Evolutionary conservation across 1,140 invertebrate genomes (phyloP), one percentile per base, ranked within the genome.

Genomic region (Wasmannia auropunctata): DNA sequence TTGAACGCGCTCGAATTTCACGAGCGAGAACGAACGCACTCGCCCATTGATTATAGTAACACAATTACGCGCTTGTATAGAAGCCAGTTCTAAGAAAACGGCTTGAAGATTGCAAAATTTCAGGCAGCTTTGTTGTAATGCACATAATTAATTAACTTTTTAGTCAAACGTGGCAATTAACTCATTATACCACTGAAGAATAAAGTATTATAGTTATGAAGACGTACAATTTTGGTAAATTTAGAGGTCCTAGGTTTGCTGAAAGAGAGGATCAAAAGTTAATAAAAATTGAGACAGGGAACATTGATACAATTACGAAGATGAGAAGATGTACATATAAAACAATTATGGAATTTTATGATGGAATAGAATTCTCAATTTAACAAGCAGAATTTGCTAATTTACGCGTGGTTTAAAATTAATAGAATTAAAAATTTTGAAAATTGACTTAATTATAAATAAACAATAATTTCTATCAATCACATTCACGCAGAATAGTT

Each of bases 61-160:
- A 58, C 76, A 88, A 88, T 88, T 88, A 79, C 37, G 67, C 25
- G 51, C 37, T 31, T 72, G 65, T 81, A 74, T 56, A 74, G 65
- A 69, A 72, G 58, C 65, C 34, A 14, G 34, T 40, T 56, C 34
- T 43, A 28, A n/a, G 79, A 83, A 58, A 83, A 43, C 37, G 22
- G 51, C 79, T 83, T 25, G 40, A 74, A 83, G 79, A 83, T 83
- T 74, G 51, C 40, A 46, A 83, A 83, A 74, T 56, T 83, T 80
- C 56, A 56, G 51, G 54, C 46, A 28, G 79, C 67, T 60, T 25
- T 0, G 19, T 60, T 58, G 28, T 54, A 56, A 34, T 28, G 22
- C 56, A 19, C 54, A 43, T 83, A 72, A 80, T 80, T 81, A 81
- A 81, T 81, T 74, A 46, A 83, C 51, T 74, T 74, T 83, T 83